Conservation (phyloP, 1,140 invertebrate genomes). For the Rhizoglyphus robini region DNA sequence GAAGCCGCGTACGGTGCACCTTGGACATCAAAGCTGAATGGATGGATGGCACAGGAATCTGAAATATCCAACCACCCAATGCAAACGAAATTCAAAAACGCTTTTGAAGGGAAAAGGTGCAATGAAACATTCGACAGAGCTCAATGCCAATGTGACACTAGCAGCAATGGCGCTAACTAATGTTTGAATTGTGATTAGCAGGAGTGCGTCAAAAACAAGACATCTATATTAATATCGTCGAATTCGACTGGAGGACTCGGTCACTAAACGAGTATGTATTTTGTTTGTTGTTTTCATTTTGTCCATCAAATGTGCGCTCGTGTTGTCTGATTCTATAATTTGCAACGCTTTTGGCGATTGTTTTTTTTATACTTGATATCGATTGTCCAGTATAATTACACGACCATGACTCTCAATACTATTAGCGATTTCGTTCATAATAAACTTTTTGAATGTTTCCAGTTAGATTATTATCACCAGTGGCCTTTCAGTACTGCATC, state of each 20-base stretch:
- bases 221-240: slow-evolving; percentile 88
- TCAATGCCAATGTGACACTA: too few species aligned
- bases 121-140: too few species aligned
- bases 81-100: too few species aligned
- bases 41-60: too few species aligned
- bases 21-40: too few species aligned
- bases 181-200: slow-evolving; percentile 39
- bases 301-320: neutral
- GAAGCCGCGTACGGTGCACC: too few species aligned
- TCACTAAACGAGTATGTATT: slow-evolving; percentile 82
- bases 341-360: slow-evolving; percentile 2
- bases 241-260: slow-evolving; percentile 95
- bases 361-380: neutral
- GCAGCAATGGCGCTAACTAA: neutral
- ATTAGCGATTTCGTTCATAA: slow-evolving; percentile 4
- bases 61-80: too few species aligned
- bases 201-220: slow-evolving; percentile 95
- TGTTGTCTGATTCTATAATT: neutral
- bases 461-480: slow-evolving; percentile 10
- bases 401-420: neutral
- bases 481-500: neutral
- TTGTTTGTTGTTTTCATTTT: neutral
- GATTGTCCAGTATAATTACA: neutral
- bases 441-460: slow-evolving; percentile 8
- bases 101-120: too few species aligned